Conservation (phyloP, 1,140 invertebrate species). For the Dendrolimus punctatus region DNA sequence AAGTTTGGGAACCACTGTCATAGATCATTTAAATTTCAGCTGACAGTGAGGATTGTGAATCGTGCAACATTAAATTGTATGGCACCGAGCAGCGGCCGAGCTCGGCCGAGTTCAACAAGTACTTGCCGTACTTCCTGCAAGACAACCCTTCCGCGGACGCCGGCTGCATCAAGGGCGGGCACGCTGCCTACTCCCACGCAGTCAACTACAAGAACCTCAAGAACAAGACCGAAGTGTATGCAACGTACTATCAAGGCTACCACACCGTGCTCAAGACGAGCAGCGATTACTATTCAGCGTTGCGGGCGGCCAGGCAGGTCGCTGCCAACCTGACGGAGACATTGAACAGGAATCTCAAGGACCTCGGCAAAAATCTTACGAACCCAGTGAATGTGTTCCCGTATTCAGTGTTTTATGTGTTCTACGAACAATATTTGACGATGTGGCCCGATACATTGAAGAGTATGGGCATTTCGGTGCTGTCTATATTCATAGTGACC, state of each 20-base stretch:
- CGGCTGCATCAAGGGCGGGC: conserved; percentile 89
- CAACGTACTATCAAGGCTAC: conserved; percentile 94
- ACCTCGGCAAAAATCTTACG: conserved; percentile 45
- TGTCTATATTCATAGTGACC: conserved; percentile 95
- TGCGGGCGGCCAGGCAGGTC: conserved; percentile 85
- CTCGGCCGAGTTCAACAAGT: conserved; percentile 81
- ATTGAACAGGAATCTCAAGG: conserved; percentile 75
- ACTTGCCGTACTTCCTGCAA: conserved; percentile 89
- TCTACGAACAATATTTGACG: conserved; percentile 99
- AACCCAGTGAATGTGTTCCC: conserved; percentile 90
- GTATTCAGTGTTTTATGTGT: conserved; percentile 98
- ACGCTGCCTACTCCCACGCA: conserved; percentile 84
- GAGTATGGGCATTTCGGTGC: conserved; percentile 89
- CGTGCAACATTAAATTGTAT: conserved; percentile 68
- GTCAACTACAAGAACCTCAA: conserved; percentile 75
- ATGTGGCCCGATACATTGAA: conserved; percentile 94
- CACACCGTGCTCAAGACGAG: conserved; percentile 96
- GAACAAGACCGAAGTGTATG: conserved; percentile 68
- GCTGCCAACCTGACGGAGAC: conserved; percentile 87
- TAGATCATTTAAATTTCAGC: background rate
- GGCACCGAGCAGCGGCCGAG: conserved; percentile 73
- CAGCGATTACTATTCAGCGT: conserved; percentile 91
- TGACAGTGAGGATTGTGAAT: conserved; percentile 10
- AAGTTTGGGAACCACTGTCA: no score
- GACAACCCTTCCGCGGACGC: conserved; percentile 86